Evolutionary conservation across 1,140 invertebrate genomes (phyloP).

Genomic region (Papilio dardanus): DNA sequence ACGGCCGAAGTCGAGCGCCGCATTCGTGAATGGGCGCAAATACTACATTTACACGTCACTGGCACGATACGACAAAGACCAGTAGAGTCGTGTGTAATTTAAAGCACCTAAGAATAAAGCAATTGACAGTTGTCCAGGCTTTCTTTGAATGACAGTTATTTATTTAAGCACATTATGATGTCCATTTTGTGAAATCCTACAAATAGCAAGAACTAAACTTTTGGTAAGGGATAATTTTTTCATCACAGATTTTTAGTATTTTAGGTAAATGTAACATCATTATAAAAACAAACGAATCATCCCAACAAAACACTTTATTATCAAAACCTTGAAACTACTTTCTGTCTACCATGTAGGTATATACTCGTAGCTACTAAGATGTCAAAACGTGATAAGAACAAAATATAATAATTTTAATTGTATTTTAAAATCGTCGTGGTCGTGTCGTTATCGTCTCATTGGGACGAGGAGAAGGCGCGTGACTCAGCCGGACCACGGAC

Average conservation of each 20-base stretch:
- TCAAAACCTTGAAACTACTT: too few relatives aligned
- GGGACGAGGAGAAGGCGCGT: conserved; percentile 13
- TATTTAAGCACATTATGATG: not conserved
- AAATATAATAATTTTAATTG: too few relatives aligned
- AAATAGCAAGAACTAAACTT: not conserved
- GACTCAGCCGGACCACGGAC: conserved; percentile 49
- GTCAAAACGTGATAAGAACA: too few relatives aligned
- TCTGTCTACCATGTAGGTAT: too few relatives aligned
- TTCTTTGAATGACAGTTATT: not conserved
- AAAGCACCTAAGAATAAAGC: too few relatives aligned
- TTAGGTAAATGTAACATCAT: too few relatives aligned
- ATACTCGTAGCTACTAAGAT: too few relatives aligned
- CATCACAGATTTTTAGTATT: not conserved
- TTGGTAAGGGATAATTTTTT: not conserved
- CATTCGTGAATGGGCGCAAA: conserved; percentile 55
- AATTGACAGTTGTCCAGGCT: not conserved
- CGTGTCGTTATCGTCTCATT: conserved; percentile 15
- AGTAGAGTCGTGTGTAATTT: not conserved
- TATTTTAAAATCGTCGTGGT: not conserved
- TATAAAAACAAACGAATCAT: too few relatives aligned
- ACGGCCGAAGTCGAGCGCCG: conserved; percentile 35
- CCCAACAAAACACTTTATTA: too few relatives aligned
- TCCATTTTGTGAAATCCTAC: not conserved
- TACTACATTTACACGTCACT: conserved; percentile 41
- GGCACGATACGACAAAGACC: conserved; percentile 35